Evolutionary conservation across 2,888 invertebrate species (phyloP), one percentile per base, ranked within the genome.

Genomic region (Ethmia dodecea): DNA sequence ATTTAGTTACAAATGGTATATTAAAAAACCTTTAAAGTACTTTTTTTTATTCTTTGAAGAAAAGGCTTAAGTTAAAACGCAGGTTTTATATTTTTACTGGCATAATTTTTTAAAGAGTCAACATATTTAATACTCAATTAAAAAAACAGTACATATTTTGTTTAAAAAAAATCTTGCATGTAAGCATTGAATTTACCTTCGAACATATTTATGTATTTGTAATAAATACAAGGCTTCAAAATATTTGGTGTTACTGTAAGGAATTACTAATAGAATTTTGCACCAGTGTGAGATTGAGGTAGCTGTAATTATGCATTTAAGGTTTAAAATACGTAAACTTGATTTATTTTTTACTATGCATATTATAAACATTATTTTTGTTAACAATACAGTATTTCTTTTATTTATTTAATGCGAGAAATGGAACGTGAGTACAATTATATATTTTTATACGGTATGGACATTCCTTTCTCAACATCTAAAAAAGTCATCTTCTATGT

Each of bases 271-370:
- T 38, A 39, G 30, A 42, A 43, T 54, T 55, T 57, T 60, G 60
- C 66, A 68, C 60, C 38, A 32, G 62, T 47, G 66, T 68, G 68
- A 54, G 50, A 43, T 52, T 50, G 43, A 15, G 30, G 44, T 66
- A 58, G 51, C 45, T 39, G 42, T 52, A 48, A 55, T 53, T 55
- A 59, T 67, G 71, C 72, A 71, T 71, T 72, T 73, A 74, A 60
- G 55, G 37, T 42, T 40, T 30, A 26, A 12, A 26, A 35, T 40
- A 43, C 13, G 31, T 30, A 33, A 30, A 13, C 35, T 38, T 31
- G 34, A 31, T 42, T 33, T 40, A 20, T 41, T 34, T 39, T 33
- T 37, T 36, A 39, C 43, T 34, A 29, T 32, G 25, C 26, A 28
- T 38, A 11, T 35, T 33, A 20, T 42, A 11, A 33, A 13, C 36